Base-by-base conservation (phyloP, 2,113 vertebrate genomes). In the Petrocephalus microphthalmus region DNA sequence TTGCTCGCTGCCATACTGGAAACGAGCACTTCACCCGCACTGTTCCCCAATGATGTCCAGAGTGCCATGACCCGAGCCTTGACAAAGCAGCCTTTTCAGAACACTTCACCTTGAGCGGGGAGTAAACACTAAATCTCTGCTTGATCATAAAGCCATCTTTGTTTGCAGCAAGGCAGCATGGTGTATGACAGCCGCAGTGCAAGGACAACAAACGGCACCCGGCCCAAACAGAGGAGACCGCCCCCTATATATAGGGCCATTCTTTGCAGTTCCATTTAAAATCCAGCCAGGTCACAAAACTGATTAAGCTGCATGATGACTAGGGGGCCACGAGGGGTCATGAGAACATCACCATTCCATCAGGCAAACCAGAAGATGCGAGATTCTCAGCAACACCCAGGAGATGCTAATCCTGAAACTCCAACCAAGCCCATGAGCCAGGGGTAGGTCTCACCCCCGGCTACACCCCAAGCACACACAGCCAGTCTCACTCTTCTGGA, bases 121-220 rank as follows among this genome's bases (percentile, higher is more conserved):
- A 87, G 85, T 88, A 87, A 53, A 89, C 84, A 42, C 33, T 42
- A 53, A 49, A 84, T 11, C n/a, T 17, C 87, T 85, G 84, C 13
- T 47, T 81, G 87, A 45, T 47, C 52, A 89, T 51, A 92, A 90
- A 87, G 86, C 53, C 22, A 57, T 64, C 84, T 92, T 92, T 90
- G 90, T 92, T 57, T 53, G 13, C 37, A 53, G 60, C 89, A 49
- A 84, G 47, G 83, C 87, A 67, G 86, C 84, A 86, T 89, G 84
- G 37, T n/a, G 0, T 25, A 81, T 1, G n/a, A 64, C 2, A 15
- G 15, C 4, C 15, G 19, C 3, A 60, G 3, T 29, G 25, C 10
- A 17, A 86, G 3, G 19, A 37, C 29, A 17, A 2, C 25, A 56
- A 60, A 57, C 15, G 42, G 33, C 74, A 19, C 17, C 6, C 13